Evolutionary conservation across 2,888 invertebrate species (phyloP).

Genomic region (Sarcophaga carnaria): DNA sequence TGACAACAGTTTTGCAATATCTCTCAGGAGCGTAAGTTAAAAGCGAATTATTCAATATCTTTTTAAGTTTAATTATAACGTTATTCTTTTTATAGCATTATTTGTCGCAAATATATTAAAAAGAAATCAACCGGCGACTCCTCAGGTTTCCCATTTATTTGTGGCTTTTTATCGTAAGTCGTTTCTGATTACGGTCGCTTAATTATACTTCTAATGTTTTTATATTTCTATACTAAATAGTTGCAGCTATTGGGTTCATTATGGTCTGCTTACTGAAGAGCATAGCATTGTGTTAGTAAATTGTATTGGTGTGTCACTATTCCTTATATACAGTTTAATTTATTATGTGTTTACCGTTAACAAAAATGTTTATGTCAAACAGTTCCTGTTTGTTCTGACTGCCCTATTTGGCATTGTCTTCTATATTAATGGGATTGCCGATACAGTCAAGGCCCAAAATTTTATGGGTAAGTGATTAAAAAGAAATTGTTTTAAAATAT

Average conservation of each 20-base stretch:
- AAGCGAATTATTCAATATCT: neutral
- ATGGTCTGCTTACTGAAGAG: slow-evolving; percentile 89
- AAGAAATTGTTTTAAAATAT: too few species aligned
- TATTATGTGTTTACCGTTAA: slow-evolving; percentile 89
- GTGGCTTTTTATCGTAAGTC: slow-evolving; percentile 89
- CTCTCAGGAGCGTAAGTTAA: slow-evolving; percentile 91
- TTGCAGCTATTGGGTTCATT: slow-evolving; percentile 90
- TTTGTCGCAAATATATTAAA: slow-evolving; percentile 88
- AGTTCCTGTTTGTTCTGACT: slow-evolving; percentile 83
- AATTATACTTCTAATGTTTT: slow-evolving; percentile 7
- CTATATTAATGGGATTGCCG: slow-evolving; percentile 84
- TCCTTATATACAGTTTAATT: slow-evolving; percentile 87
- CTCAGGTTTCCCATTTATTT: slow-evolving; percentile 89
- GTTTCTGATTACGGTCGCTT: slow-evolving; percentile 4
- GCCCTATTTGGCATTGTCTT: slow-evolving; percentile 84
- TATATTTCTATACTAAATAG: slow-evolving; percentile 80
- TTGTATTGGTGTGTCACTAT: slow-evolving; percentile 87
- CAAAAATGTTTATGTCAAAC: slow-evolving; percentile 86
- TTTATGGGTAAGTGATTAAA: slow-evolving; percentile 84
- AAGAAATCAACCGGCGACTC: slow-evolving; percentile 90
- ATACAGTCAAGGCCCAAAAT: slow-evolving; percentile 83
- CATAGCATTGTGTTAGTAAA: slow-evolving; percentile 89
- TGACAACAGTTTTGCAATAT: slow-evolving; percentile 91
- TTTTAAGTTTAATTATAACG: neutral
- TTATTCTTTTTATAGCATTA: slow-evolving; percentile 83